These are phyloP conservation scores for Hyla sarda DNA, from an alignment of 2,113 vertebrate genomes.

Conservation along the genomic window DNA sequence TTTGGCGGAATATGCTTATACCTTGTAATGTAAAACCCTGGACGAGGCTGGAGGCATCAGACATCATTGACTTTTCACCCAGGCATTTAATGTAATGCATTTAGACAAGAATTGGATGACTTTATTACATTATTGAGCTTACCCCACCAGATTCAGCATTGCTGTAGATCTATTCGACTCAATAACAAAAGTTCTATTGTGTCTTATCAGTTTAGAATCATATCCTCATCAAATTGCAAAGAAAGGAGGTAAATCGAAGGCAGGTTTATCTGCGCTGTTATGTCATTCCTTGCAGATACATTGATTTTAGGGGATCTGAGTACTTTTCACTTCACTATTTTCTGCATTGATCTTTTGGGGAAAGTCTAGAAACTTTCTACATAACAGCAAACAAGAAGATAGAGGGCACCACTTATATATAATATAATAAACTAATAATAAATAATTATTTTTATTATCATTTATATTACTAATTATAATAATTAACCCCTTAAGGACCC, in stretches of 20 bases:
- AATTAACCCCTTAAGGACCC: too few species aligned
- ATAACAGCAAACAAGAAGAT: too few species aligned
- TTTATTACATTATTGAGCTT: conserved; percentile 48
- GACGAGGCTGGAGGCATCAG: conserved; percentile 16
- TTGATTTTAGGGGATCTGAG: neutral
- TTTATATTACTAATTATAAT: too few species aligned
- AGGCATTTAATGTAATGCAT: conserved; percentile 44
- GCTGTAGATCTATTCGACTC: conserved; percentile 26
- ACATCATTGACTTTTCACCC: conserved; percentile 30
- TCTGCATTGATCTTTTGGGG: neutral
- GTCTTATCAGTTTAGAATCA: conserved; percentile 48
- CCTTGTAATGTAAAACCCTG: conserved; percentile 42
- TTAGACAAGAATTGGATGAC: conserved; percentile 39
- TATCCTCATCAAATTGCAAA: conserved; percentile 38
- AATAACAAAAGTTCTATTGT: conserved; percentile 32
- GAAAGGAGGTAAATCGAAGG: conserved; percentile 20
- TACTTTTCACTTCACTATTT: neutral
- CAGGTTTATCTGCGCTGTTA: neutral
- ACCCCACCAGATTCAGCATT: conserved; percentile 30
- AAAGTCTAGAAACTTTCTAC: neutral
- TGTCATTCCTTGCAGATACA: neutral
- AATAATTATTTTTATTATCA: too few species aligned
- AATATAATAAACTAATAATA: too few species aligned
- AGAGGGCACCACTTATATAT: too few species aligned
- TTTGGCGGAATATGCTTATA: conserved; percentile 25